Percentiles rank a stretch among this genome's conserved stretches.
These are phyloP conservation scores for Steatornis caripensis DNA, from an alignment of 2,113 vertebrate genomes.

Conservation along the genomic window DNA sequence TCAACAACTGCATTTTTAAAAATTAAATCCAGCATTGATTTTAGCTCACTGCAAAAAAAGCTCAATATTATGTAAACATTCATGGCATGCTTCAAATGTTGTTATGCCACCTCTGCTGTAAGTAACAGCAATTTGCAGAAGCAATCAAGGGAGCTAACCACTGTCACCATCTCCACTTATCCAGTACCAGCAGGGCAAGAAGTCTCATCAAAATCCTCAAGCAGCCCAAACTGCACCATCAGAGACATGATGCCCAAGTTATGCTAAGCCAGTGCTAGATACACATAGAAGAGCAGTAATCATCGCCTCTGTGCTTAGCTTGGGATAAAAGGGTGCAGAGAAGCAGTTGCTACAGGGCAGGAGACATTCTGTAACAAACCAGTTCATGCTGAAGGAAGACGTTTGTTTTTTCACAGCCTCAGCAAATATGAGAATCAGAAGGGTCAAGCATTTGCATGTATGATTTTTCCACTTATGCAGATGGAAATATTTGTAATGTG, in stretches of 20 bases:
- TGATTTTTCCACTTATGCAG: background rate
- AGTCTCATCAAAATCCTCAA: background rate
- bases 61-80: background rate
- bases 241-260: background rate
- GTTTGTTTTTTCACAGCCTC: background rate
- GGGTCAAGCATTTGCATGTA: background rate
- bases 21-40: background rate
- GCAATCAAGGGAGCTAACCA: background rate
- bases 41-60: background rate
- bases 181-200: background rate
- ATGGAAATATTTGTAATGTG: background rate
- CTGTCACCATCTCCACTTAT: background rate
- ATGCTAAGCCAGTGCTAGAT: background rate
- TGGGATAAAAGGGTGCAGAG: background rate
- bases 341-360: background rate
- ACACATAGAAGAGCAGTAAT: background rate
- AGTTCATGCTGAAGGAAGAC: fast-evolving
- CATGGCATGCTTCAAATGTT: background rate
- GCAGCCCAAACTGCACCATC: background rate
- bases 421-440: background rate
- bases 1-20: background rate
- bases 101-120: background rate
- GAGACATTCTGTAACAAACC: background rate
- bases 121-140: background rate
- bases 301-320: fast-evolving